phyloP scores from a whole-genome alignment of 2,888 invertebrate species.

The Barypeithes pellucidus region DNA sequence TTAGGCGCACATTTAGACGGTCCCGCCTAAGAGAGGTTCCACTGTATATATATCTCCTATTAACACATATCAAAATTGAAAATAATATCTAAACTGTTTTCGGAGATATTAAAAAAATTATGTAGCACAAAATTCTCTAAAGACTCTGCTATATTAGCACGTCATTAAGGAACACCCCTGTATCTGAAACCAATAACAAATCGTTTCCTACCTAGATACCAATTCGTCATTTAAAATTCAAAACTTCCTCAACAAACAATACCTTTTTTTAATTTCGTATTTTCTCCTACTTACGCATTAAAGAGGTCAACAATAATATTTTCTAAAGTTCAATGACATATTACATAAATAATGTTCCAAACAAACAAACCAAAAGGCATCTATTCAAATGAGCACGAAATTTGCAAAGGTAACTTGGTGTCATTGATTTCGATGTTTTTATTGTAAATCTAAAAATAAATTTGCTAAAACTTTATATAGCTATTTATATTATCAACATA shows the following conservation, averaged over 20 bases:
- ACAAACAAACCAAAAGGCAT: constrained; percentile 19
- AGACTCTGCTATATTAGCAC: no score
- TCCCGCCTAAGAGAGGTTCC: no score
- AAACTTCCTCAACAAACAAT: neutral
- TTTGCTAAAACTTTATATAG: constrained; percentile 1
- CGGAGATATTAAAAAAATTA: no score
- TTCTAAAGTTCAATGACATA: neutral
- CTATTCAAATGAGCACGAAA: constrained; percentile 18
- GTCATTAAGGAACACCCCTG: no score
- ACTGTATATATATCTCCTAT: no score
- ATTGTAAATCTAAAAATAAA: constrained; percentile 6
- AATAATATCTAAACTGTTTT: no score
- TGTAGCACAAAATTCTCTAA: no score
- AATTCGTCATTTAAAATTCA: neutral
- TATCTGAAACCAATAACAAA: no score
- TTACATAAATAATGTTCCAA: constrained; percentile 10
- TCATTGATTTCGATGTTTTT: constrained; percentile 16
- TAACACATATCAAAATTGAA: no score
- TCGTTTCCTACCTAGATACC: neutral
- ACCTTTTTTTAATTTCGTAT: neutral
- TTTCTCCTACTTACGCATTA: neutral
- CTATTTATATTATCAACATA: neutral
- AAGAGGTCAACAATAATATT: neutral
- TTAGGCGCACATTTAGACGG: no score
- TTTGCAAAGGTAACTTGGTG: constrained; percentile 20